These are phyloP conservation scores for Pseudomyrmex cubaensis DNA, from an alignment of 1,140 invertebrate species.

Conservation along the genomic window DNA sequence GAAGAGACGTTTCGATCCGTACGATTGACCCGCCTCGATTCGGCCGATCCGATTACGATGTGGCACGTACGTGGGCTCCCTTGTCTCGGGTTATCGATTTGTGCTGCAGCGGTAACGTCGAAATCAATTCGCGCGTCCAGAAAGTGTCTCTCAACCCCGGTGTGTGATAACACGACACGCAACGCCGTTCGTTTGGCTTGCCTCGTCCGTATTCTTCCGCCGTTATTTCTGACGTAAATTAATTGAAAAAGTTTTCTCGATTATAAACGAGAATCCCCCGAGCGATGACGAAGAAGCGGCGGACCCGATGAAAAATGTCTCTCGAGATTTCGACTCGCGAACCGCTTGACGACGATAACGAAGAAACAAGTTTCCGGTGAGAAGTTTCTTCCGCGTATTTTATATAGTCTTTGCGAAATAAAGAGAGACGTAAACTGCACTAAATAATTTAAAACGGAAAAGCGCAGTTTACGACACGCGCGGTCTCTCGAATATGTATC, in stretches of 20 bases:
- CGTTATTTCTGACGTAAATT: constrained; percentile 46
- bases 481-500: too few species aligned
- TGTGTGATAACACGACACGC: constrained; percentile 55
- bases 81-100: constrained; percentile 66
- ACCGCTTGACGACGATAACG: background rate
- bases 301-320: constrained; percentile 24
- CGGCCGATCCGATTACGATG: constrained; percentile 58
- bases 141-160: constrained; percentile 33
- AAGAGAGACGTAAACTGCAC: background rate
- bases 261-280: constrained; percentile 6
- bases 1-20: constrained; percentile 22
- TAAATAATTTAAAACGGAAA: too few species aligned
- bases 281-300: background rate
- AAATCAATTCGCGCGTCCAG: constrained; percentile 67
- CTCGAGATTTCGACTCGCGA: constrained; percentile 4
- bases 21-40: constrained; percentile 42
- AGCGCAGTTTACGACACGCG: background rate
- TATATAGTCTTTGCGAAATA: background rate
- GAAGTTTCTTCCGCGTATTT: background rate
- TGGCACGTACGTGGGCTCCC: constrained; percentile 43
- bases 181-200: constrained; percentile 8
- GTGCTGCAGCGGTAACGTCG: constrained; percentile 31
- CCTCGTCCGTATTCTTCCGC: constrained; percentile 3
- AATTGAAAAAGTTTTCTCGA: constrained; percentile 77
- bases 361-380: background rate